Evolutionary conservation across 2,113 vertebrate species (phyloP), one percentile per base, ranked within the genome.

Genomic region (Hucho hucho): DNA sequence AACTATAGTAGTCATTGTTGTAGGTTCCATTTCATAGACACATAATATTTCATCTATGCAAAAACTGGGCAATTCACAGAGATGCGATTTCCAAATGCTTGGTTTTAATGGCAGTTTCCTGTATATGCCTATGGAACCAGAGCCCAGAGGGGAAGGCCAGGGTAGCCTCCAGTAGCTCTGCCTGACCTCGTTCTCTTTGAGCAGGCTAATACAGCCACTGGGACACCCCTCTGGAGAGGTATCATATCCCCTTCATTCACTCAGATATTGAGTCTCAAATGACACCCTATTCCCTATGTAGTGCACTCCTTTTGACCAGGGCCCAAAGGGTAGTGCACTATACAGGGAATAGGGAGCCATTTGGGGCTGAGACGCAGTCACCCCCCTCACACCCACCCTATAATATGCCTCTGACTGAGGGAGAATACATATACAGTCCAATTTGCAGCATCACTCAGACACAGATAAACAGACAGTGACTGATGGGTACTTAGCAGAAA

Each of bases 31-130:
- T 14, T 53, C 16, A 18, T 18, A 18, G 49, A 18, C 49, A 53
- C 49, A 49, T 49, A 53, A 53, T 22, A 61, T 61, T 61, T 61
- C 7, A 28, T 26, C 28, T 28, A 71, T 63, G 13, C 7, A 63
- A 25, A 0, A 37, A 75, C 70, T 53, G 7, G 67, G 43, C 0
- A 28, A 82, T 73, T 70, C 64, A 67, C 75, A 74, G 20, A 16
- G 13, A 32, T 63, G 64, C 37, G 9, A 43, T 11, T 43, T 43
- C 37, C 37, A 2, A 43, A 43, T 43, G 37, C 9, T 43, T 11
- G 77, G 71, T 29, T 87, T 84, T 89, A 86, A 89, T 79, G 82
- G 14, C 69, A 1, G 65, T 65, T 89, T 87, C 84, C 78, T 84
- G 78, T 72, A 80, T 82, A 69, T 61, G 24, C 72, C 77, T 49